Base-by-base conservation (phyloP, 1,140 invertebrate species). In the Vollenhovia emeryi region DNA sequence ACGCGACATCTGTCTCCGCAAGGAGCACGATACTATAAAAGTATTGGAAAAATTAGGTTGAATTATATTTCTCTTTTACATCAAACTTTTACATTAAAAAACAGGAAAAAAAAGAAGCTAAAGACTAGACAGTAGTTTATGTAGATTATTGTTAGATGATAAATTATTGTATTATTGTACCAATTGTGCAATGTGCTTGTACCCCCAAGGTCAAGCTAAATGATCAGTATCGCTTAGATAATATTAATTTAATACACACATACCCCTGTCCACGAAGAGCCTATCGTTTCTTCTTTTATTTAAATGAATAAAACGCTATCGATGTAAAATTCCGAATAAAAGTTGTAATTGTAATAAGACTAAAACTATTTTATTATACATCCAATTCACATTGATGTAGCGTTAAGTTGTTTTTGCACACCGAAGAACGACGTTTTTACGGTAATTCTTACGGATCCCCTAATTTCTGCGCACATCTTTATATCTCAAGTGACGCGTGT, bases 311-410 rank as follows among this genome's bases (percentile, higher is more conserved):
- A 89, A 66, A 84, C 79, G 87, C 87, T 92, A 89, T 88, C 7
- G 45, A 92, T 92, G 84, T 90, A 90, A 93, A 90, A 92, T 92
- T 86, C 85, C 88, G 78, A 91, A 87, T 90, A 86, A 91, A 90
- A 83, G 90, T 90, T 92, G 90, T 93, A 92, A 92, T 90, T 92
- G 90, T 93, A 92, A 92, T 90, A 90, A 84, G 91, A 90, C 86
- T 90, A 91, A 55, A 92, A 93, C 92, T 93, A 93, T 92, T 92
- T 91, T 92, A 92, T 91, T 93, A 50, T n/a, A 73, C 86, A 82
- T 36, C 66, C 45, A 64, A 64, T 82, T 76, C 55, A 62, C 50
- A 69, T 66, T n/a, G 13, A 85, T 48, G 33, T 55, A 57, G 13
- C 45, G 21, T 55, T 40, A 68, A 48, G n/a, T 33, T 43, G 6